Base-by-base conservation (phyloP, 1,140 invertebrate genomes). In the Anastrepha ludens region DNA sequence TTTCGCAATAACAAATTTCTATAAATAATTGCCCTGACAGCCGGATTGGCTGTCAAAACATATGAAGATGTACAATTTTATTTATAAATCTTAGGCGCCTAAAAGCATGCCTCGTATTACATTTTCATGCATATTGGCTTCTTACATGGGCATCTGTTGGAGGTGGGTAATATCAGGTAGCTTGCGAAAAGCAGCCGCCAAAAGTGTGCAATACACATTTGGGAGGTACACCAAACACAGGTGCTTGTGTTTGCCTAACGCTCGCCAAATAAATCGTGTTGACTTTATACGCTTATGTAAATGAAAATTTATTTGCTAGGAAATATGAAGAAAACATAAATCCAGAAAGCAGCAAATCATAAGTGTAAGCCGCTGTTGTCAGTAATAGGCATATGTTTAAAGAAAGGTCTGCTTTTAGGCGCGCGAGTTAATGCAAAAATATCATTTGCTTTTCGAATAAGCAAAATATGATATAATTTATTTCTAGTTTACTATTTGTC, bases 1-100 rank as follows among this genome's bases (percentile, higher is more conserved):
- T 70, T 70, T 70, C 44, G 29, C 67, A 70, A 70, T 70, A 70
- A 39, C 67, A 64, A 3, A 70, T 41, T 74, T 3, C 67, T 44
- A 74, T 44, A 44, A 70, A 74, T 4, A 17, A 17, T 17, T 39
- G 20, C 15, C 15, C 39, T n/a, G 5, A 39, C 39, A 7, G 39
- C 4, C 13, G 39, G 17, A 44, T 74, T 47, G 67, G 39, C 15
- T 47, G 29, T 67, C 29, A 39, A 67, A 41, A 13, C 65, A 67
- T 67, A 13, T 67, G 67, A 15, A 41, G 41, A n/a, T 0, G 17
- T 47, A 13, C 39, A n/a, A 47, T 44, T 47, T 5, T 39, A 41
- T 39, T 64, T 17, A 64, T 4, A 67, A 6, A 17, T 17, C 60
- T 15, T 70, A 29, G 39, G 1, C 7, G 41, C 67, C 67, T 47